Conservation (phyloP, 2,888 invertebrate genomes). For the Amphipyra berbera region DNA sequence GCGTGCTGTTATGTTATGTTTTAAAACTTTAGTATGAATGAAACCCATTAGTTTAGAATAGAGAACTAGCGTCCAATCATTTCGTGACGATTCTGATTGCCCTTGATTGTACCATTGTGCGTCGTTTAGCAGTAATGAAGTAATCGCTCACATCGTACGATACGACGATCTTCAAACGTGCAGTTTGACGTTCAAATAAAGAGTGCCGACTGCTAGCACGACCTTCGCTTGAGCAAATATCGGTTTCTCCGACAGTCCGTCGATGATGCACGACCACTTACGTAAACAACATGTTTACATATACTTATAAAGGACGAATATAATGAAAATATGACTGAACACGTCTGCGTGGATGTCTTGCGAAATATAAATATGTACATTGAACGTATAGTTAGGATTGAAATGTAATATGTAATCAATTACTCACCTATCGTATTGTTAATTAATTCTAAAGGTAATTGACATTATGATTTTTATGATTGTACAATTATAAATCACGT, state of each 20-base stretch:
- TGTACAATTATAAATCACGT: neutral
- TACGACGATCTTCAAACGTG: slow-evolving; percentile 26
- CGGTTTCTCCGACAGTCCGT: slow-evolving; percentile 26
- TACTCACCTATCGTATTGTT: neutral
- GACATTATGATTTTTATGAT: slow-evolving; percentile 5
- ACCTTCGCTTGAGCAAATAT: slow-evolving; percentile 52
- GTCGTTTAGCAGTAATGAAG: slow-evolving; percentile 66
- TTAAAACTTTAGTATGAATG: neutral
- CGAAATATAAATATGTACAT: too few species aligned
- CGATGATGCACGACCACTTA: slow-evolving; percentile 36
- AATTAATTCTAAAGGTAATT: neutral
- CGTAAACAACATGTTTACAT: slow-evolving; percentile 30
- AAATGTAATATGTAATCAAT: too few species aligned
- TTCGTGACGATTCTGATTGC: slow-evolving; percentile 55
- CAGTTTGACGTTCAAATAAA: slow-evolving; percentile 41
- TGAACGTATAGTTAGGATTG: too few species aligned
- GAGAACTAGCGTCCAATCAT: slow-evolving; percentile 34
- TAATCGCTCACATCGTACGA: slow-evolving; percentile 59
- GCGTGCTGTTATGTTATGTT: too few species aligned
- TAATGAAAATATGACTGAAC: slow-evolving; percentile 14
- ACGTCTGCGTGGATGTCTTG: neutral
- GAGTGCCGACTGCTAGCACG: slow-evolving; percentile 18
- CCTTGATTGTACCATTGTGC: slow-evolving; percentile 57
- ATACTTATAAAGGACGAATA: slow-evolving; percentile 6
- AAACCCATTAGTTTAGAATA: slow-evolving; percentile 28